Evolutionary conservation across 2,113 vertebrate species (phyloP).

Genomic region (Parotia lawesii): DNA sequence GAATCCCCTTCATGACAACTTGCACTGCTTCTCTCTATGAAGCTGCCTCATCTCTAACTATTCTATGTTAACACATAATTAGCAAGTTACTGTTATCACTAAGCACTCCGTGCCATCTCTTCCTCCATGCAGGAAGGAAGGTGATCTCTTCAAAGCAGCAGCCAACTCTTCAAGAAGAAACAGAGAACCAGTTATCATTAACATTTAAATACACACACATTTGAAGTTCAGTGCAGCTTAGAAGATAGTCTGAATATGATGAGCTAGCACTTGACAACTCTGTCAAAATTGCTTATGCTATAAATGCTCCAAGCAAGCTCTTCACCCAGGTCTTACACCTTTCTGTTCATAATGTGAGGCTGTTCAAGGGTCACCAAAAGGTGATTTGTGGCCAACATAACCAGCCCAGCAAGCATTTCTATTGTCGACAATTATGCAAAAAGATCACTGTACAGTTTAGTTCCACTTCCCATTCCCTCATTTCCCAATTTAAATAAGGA

Average conservation of each 20-base stretch:
- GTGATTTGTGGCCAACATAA: slow-evolving; percentile 27
- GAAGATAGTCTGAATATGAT: neutral
- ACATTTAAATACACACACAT: neutral
- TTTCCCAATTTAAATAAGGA: neutral
- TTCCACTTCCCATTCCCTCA: neutral
- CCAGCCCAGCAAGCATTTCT: neutral
- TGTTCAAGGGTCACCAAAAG: slow-evolving; percentile 16
- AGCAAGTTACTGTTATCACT: neutral
- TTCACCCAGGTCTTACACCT: neutral
- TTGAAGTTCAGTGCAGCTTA: neutral
- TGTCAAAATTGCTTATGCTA: neutral
- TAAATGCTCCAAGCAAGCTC: slow-evolving; percentile 1
- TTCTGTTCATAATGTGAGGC: neutral
- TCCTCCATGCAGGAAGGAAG: neutral
- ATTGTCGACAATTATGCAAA: slow-evolving; percentile 19
- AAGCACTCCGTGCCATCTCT: neutral
- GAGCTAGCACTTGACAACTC: neutral
- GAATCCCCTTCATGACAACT: neutral
- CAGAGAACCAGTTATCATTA: neutral
- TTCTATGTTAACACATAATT: neutral
- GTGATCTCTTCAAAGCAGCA: slow-evolving; percentile 19
- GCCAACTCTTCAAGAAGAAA: neutral
- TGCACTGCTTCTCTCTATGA: neutral
- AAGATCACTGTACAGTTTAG: neutral
- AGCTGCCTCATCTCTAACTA: neutral